A percentile compares a stretch with the other conserved stretches of the same genome.
Conservation (phyloP, 2,113 vertebrate genomes). For the Cyanistes caeruleus region DNA sequence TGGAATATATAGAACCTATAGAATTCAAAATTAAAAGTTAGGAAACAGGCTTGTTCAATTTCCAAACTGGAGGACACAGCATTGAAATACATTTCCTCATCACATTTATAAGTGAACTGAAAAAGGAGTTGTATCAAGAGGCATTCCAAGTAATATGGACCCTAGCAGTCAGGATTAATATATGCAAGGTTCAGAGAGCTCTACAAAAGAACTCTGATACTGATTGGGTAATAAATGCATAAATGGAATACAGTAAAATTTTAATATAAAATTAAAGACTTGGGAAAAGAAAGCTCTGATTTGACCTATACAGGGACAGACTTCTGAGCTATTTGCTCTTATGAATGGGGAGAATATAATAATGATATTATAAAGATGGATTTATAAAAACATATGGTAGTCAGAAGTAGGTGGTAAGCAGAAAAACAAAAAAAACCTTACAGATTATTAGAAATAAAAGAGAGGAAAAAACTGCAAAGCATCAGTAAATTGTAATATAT, state of each 20-base stretch:
- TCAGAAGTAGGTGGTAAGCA: not conserved
- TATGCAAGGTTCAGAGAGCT: not conserved
- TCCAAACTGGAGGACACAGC: not conserved
- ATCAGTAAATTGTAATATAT: rapidly evolving
- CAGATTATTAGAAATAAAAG: not conserved
- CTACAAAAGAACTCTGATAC: not conserved
- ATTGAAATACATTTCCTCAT: not conserved
- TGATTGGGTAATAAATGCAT: not conserved
- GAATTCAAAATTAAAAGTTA: not conserved
- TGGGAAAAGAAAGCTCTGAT: not conserved
- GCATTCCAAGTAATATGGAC: not conserved
- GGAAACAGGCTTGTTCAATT: not conserved
- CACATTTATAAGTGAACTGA: not conserved
- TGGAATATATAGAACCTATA: not conserved
- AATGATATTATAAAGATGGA: not conserved
- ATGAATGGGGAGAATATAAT: not conserved
- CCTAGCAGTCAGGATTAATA: not conserved
- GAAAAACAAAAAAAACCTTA: not conserved
- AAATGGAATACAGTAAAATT: not conserved
- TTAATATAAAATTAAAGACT: not conserved
- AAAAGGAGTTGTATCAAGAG: not conserved
- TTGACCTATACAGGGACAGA: not conserved
- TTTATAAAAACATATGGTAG: not conserved
- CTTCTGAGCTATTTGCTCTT: not conserved
- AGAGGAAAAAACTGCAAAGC: not conserved